Evolutionary conservation across 2,113 vertebrate genomes (phyloP).

Genomic region (Laticauda laticaudata): DNA sequence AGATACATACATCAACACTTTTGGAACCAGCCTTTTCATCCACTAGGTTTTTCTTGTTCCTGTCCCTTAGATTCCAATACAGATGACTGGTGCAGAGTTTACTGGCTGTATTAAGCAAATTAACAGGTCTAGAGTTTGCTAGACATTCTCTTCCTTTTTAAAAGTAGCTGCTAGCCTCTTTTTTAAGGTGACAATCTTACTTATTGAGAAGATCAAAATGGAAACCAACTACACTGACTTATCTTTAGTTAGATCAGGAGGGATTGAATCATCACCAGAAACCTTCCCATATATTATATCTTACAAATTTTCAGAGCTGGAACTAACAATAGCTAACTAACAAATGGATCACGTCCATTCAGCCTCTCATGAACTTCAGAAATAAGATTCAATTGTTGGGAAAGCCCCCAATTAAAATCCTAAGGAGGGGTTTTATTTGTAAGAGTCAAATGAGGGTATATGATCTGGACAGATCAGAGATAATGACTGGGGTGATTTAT

Average conservation of each 20-base stretch:
- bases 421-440: no score
- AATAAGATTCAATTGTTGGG: no score
- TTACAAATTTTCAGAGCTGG: neutral
- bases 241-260: neutral
- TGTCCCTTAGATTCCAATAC: neutral
- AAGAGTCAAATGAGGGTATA: no score
- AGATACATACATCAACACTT: neutral
- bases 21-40: neutral
- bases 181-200: neutral
- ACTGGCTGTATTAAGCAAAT: neutral
- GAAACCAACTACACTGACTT: neutral
- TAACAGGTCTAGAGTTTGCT: neutral
- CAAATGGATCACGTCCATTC: neutral
- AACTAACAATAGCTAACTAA: neutral
- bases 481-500: no score
- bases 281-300: neutral
- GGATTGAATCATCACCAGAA: neutral
- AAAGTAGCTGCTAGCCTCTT: neutral
- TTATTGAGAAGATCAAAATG: neutral
- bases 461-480: no score
- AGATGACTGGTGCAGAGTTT: neutral
- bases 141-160: neutral
- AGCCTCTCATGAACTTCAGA: no score
- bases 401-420: no score
- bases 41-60: neutral